A percentile compares a stretch with the other conserved stretches of the same genome.
phyloP scores from a whole-genome alignment of 92 coral and sea anemone species.

The Epizoanthus rinbou region DNA sequence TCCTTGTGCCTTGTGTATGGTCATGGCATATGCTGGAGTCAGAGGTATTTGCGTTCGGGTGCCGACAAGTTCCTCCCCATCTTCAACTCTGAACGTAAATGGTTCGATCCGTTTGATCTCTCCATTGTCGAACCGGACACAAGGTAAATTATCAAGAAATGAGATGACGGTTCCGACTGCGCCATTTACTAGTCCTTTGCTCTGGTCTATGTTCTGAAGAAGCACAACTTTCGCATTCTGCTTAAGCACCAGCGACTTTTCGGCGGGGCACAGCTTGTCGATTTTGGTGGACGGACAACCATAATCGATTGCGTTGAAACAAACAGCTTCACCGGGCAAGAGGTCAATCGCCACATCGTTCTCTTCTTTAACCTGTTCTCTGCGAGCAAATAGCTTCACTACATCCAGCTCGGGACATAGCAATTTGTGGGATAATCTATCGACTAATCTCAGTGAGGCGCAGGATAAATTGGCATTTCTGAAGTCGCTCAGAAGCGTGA shows the following conservation, averaged over 20 bases:
- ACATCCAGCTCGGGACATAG: conserved; percentile 24
- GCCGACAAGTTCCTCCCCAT: not conserved
- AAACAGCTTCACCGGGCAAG: conserved; percentile 9
- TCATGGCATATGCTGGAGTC: conserved; percentile 44
- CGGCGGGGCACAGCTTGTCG: conserved; percentile 31
- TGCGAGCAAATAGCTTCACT: conserved; percentile 36
- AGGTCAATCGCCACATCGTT: conserved; percentile 26
- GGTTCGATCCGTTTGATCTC: not conserved
- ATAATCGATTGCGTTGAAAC: conserved; percentile 25
- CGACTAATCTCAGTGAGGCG: conserved; percentile 1
- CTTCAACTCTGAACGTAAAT: conserved; percentile 14
- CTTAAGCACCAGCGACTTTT: conserved; percentile 41
- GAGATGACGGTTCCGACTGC: conserved; percentile 23
- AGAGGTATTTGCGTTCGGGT: conserved; percentile 45
- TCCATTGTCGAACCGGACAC: conserved; percentile 36
- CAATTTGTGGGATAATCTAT: not conserved
- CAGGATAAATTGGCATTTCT: conserved; percentile 9
- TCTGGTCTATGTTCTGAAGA: not conserved
- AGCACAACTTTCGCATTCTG: conserved; percentile 43
- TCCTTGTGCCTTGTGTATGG: conserved; percentile 53
- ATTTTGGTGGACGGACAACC: not conserved
- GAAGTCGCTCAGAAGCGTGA: conserved; percentile 27
- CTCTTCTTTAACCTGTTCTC: conserved; percentile 36
- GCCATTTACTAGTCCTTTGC: conserved; percentile 22
- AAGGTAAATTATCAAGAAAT: conserved; percentile 20